Base-by-base conservation (phyloP, 2,888 invertebrate species). In the Parnassius smintheus region DNA sequence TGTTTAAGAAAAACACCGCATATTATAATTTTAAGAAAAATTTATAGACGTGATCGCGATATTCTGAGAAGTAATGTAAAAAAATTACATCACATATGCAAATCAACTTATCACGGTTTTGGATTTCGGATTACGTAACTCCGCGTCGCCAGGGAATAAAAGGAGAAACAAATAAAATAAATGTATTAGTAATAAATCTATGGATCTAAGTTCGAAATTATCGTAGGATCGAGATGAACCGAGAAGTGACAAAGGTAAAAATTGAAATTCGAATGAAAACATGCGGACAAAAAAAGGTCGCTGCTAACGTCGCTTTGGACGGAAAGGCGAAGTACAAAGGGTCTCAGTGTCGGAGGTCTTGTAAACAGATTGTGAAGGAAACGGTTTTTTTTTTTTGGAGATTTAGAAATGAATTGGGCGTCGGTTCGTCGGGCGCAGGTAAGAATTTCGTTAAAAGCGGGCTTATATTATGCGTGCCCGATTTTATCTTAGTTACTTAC, bases 351-450 rank as follows among this genome's bases (percentile, higher is more conserved):
- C 90, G 88, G 88, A 88, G 90, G 88, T 88, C 88, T 83, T 85
- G 88, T 86, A 87, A 86, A 88, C 82, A 87, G 70, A 89, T 83
- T 86, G 83, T 80, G 80, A 83, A 85, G 88, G 88, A 89, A 90
- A 85, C 82, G 78, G 70, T 89, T 89, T 89, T 89, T 89, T 89
- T 87, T 81, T 85, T 71, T 72, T 66, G 67, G 62, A 68, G 72
- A 71, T 75, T 72, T 71, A 68, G 73, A 75, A 75, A 72, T 70
- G 77, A 75, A 74, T 72, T 70, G 78, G 81, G 82, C 82, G 74
- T 80, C 77, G 69, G 73, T 70, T 73, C 80, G 78, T 78, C 81
- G 75, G 72, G 73, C 70, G 71, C 88, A 87, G 86, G 90, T 86
- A 88, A 78, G 75, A 77, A 81, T 79, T 72, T 70, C 68, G 74